Conservation (phyloP, 2,888 invertebrate genomes). For the Liopterus haemorrhoidalis region DNA sequence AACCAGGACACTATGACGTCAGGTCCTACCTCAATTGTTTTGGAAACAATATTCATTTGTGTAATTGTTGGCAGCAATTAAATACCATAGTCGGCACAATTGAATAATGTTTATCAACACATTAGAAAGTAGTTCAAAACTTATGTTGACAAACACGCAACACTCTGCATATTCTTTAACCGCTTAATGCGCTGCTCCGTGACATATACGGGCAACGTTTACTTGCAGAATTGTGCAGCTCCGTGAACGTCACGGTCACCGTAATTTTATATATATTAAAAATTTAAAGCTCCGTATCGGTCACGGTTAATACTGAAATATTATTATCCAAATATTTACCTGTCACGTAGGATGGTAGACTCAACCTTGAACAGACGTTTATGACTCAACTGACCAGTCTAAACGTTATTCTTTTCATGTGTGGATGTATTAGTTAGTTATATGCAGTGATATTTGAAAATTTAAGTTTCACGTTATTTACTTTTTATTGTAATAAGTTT, state of each 20-base stretch:
- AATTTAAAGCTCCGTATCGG: constrained; percentile 3
- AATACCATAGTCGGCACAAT: too few relatives aligned
- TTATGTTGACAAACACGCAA: too few relatives aligned
- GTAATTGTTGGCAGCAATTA: too few relatives aligned
- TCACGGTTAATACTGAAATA: constrained; percentile 5
- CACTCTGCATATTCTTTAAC: too few relatives aligned
- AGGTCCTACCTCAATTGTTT: too few relatives aligned
- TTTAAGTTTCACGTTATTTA: too few relatives aligned
- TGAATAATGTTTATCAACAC: too few relatives aligned
- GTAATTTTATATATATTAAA: constrained; percentile 5
- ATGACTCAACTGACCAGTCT: constrained; percentile 1
- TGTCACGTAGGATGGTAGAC: constrained; percentile 1
- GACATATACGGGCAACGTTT: constrained; percentile 4
- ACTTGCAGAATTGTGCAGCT: constrained; percentile 4
- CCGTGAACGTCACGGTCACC: constrained; percentile 7
- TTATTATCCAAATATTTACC: constrained; percentile 5
- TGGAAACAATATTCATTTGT: too few relatives aligned
- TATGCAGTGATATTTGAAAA: constrained; percentile 7
- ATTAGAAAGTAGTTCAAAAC: too few relatives aligned
- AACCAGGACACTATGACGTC: too few relatives aligned
- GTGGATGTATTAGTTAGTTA: constrained; percentile 1
- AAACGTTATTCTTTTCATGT: constrained; percentile 3
- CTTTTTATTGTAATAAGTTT: constrained; percentile 3
- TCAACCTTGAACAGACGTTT: constrained; percentile 2
- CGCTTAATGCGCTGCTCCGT: constrained; percentile 2